These are phyloP conservation scores for Bubo bubo DNA, from an alignment of 2,113 vertebrate genomes.

Conservation along the genomic window DNA sequence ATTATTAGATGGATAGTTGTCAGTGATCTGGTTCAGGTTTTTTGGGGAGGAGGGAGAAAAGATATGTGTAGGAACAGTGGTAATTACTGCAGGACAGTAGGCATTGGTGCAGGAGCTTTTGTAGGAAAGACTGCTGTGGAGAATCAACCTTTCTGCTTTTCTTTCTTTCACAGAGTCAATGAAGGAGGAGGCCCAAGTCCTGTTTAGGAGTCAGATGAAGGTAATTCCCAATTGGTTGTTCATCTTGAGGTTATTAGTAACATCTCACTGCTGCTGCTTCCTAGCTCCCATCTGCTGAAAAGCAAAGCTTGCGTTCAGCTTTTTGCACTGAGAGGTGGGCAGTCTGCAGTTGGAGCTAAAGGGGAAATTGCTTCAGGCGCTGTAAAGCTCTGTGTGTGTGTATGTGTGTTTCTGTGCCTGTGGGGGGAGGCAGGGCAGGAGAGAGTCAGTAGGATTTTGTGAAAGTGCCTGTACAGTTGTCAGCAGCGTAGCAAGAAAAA, in stretches of 20 bases:
- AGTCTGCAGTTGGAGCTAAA: background rate
- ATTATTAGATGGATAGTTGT: constrained; percentile 65
- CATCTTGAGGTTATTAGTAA: background rate
- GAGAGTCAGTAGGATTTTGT: background rate
- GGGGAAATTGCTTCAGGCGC: background rate
- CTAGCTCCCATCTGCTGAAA: background rate
- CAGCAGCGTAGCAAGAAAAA: background rate
- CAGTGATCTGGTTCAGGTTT: constrained; percentile 62
- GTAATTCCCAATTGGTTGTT: constrained; percentile 72
- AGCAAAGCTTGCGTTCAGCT: background rate
- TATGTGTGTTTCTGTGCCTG: background rate
- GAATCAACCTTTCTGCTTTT: constrained; percentile 53
- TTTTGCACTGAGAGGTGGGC: background rate
- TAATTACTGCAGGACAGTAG: constrained; percentile 57
- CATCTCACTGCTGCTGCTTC: background rate
- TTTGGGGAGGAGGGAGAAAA: constrained; percentile 72
- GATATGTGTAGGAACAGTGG: constrained; percentile 25
- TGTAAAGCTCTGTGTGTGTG: background rate
- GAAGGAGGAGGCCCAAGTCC: constrained; percentile 90
- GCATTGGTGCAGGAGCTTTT: constrained; percentile 63
- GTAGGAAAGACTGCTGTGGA: constrained; percentile 42
- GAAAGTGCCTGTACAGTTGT: background rate
- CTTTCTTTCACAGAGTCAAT: constrained; percentile 80
- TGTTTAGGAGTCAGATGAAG: constrained; percentile 90
- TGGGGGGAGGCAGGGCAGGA: background rate